Evolutionary conservation across 2,888 invertebrate species (phyloP), one percentile per base, ranked within the genome.

Genomic region (Netelia virgata): DNA sequence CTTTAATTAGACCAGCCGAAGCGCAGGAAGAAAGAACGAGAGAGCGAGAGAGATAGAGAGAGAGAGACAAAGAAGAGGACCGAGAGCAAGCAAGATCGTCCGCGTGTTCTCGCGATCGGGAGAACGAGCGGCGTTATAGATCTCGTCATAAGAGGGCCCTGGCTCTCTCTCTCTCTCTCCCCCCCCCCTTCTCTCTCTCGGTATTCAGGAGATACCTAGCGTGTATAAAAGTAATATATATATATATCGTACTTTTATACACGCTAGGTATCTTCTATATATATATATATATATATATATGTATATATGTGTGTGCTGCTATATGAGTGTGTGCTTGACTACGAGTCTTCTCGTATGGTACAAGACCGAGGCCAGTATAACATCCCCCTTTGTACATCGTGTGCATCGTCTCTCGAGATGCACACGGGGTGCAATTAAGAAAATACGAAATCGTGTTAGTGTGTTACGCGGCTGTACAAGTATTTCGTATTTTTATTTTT

Each of bases 1-100:
- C 87, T 89, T 89, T 88, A 90, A 91, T 91, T 91, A 89, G 90
- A 90, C 86, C 90, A 88, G 84, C 86, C 76, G 64, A 70, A 70
- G 73, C 50, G 41, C 57, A 74, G 41, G 50, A 55, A 81, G 73
- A 80, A 82, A 73, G 50, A 72, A 43, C 59, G 68, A 20, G 53
- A 23, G 23, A 61, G 59, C 63, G 63, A 41, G 50, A 63, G 66
- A 64, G 50, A 50, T 41, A 61, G 66, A 66, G 16, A 50, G 53
- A 73, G 16, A 36, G 50, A 10, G 28, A 14, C 28, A 59, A 55
- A 64, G 28, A 10, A 36, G 64, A 50, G 53, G 36, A 53, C 23
- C 47, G 59, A 66, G 18, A 63, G 47, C 63, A 11, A 16, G 68
- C 53, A 43, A 10, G 66, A 70, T 81, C 59, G 43, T 66, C 53